These are phyloP conservation scores for Butorides virescens DNA, from an alignment of 2,113 vertebrate species.

Conservation along the genomic window DNA sequence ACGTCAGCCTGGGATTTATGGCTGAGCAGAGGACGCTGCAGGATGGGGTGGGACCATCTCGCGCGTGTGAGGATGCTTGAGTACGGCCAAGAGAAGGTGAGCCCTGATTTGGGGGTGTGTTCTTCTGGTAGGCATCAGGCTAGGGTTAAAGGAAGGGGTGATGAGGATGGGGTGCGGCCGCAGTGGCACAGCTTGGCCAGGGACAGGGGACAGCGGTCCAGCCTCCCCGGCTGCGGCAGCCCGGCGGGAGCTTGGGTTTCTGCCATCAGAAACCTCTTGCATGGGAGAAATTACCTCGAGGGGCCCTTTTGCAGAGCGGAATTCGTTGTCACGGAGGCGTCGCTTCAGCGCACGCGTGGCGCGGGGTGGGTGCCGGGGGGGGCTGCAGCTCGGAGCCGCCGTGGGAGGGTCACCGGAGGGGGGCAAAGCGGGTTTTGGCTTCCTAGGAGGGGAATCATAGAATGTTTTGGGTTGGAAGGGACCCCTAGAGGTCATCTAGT, in stretches of 20 bases:
- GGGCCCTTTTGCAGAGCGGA: background rate
- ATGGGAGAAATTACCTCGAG: background rate
- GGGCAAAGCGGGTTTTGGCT: background rate
- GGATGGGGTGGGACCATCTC: accelerated
- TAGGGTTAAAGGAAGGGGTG: background rate
- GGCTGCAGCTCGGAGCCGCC: accelerated
- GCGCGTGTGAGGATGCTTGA: background rate
- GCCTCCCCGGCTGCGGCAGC: background rate
- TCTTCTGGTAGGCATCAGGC: background rate
- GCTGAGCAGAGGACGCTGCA: background rate
- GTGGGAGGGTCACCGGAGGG: background rate
- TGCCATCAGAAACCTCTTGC: background rate
- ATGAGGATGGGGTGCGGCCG: background rate
- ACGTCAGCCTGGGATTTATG: background rate
- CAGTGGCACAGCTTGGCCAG: too few relatives aligned
- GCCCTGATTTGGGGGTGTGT: background rate
- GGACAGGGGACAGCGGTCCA: background rate
- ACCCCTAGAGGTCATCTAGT: too few relatives aligned
- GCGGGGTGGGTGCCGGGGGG: background rate
- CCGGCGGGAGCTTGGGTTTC: background rate
- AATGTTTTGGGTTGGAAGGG: too few relatives aligned
- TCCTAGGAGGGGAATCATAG: background rate
- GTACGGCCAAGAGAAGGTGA: background rate
- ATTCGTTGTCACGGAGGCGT: background rate
- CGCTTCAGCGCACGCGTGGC: background rate